phyloP scores from a whole-genome alignment of 2,888 invertebrate genomes.

The Archips xylosteana region DNA sequence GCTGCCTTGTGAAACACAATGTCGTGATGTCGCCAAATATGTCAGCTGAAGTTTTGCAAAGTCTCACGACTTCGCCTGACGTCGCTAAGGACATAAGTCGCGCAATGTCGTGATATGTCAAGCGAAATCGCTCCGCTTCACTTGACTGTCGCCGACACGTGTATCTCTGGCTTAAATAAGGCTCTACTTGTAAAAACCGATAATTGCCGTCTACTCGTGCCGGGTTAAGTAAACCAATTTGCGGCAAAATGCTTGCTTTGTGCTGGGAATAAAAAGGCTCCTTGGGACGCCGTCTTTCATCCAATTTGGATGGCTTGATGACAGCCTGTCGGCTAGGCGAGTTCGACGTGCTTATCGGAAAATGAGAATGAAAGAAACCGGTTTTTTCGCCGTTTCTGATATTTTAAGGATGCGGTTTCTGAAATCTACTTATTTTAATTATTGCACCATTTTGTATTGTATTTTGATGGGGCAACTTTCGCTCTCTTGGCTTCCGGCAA shows the following conservation, averaged over 20 bases:
- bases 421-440: background rate
- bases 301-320: background rate
- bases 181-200: background rate
- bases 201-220: conserved; percentile 16
- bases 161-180: too few relatives aligned
- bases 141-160: too few relatives aligned
- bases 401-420: background rate
- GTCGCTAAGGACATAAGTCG: too few relatives aligned
- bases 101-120: too few relatives aligned
- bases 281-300: conserved; percentile 9
- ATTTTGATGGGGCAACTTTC: too few relatives aligned
- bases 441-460: too few relatives aligned
- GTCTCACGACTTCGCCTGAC: too few relatives aligned
- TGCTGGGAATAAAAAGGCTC: conserved; percentile 13
- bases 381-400: background rate
- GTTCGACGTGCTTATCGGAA: background rate
- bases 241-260: conserved; percentile 26
- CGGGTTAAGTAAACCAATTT: conserved; percentile 30
- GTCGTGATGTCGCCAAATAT: too few relatives aligned
- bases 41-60: too few relatives aligned
- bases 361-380: background rate
- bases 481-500: too few relatives aligned
- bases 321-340: background rate
- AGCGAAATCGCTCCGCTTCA: too few relatives aligned
- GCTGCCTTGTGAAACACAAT: too few relatives aligned